Evolutionary conservation across 2,113 vertebrate species (phyloP).

Genomic region (Craseonycteris thonglongyai): DNA sequence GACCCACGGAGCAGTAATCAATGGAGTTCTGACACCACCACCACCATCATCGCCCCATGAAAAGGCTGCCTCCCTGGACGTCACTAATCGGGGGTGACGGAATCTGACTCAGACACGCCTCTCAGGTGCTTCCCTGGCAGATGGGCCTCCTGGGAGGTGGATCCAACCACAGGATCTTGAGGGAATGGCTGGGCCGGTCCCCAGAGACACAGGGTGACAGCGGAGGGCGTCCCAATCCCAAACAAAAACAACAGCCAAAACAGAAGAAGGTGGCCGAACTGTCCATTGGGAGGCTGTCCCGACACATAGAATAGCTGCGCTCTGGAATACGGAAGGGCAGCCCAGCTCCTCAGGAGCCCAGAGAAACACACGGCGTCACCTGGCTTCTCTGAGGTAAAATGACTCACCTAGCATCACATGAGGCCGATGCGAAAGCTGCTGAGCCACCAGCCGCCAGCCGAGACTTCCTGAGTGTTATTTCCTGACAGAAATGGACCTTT

Average conservation of each 20-base stretch:
- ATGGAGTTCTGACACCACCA: not conserved
- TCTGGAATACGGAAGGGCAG: not conserved
- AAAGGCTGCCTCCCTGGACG: not conserved
- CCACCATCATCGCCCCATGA: not conserved
- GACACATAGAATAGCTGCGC: rapidly evolving
- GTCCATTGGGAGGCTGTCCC: not conserved
- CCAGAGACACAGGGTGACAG: not conserved
- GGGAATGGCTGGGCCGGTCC: not conserved
- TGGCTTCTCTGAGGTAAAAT: not conserved
- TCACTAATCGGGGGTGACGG: too few relatives aligned
- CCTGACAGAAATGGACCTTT: constrained; percentile 26
- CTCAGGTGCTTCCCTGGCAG: not conserved
- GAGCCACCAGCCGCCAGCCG: constrained; percentile 3
- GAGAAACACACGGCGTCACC: not conserved
- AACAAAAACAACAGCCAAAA: too few relatives aligned
- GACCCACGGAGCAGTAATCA: not conserved
- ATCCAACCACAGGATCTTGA: not conserved
- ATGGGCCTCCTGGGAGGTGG: not conserved
- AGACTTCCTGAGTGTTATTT: constrained; percentile 29
- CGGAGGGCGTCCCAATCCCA: not conserved
- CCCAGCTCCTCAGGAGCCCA: not conserved
- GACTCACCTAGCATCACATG: not conserved
- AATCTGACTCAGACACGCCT: too few relatives aligned
- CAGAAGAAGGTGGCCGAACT: rapidly evolving
- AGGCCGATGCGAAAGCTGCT: not conserved